Percentiles rank a stretch among this genome's conserved stretches.
phyloP scores from a whole-genome alignment of 2,113 vertebrate species.

The Myotis brandtii region DNA sequence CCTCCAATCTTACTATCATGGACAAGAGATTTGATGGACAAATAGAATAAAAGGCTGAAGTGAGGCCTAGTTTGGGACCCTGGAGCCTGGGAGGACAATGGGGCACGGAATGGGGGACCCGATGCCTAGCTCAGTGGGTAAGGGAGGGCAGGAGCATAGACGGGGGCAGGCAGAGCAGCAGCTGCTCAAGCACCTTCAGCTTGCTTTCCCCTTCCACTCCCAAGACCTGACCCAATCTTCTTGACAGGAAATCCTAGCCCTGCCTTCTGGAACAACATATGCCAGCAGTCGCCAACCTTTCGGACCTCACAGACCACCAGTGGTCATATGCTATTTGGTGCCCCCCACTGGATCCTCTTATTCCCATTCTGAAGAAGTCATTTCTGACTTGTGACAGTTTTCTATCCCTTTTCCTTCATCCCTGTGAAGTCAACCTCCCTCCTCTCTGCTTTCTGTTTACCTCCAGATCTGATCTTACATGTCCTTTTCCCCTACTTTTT shows the following conservation, averaged over 20 bases:
- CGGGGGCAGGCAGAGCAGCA: not conserved
- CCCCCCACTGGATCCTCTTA: not conserved
- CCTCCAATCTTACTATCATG: constrained; percentile 73
- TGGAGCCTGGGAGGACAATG: not conserved
- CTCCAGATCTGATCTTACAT: not conserved
- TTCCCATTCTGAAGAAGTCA: not conserved
- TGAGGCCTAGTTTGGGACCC: constrained; percentile 43
- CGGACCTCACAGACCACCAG: no score
- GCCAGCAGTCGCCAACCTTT: no score
- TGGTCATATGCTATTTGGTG: not conserved
- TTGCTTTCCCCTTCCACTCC: not conserved
- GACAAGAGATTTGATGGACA: constrained; percentile 70
- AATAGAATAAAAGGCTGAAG: constrained; percentile 79
- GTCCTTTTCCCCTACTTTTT: not conserved
- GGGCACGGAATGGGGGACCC: not conserved
- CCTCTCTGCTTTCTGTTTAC: not conserved
- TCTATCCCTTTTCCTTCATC: not conserved
- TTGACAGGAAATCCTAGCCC: not conserved
- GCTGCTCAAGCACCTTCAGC: not conserved
- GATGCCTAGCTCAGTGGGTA: not conserved
- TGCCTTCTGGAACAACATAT: not conserved
- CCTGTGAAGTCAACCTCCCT: not conserved
- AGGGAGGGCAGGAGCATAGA: not conserved
- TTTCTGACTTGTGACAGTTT: not conserved
- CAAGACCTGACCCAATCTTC: not conserved